Base-by-base conservation (phyloP, 2,888 invertebrate species). In the Drosophila seclusa region DNA sequence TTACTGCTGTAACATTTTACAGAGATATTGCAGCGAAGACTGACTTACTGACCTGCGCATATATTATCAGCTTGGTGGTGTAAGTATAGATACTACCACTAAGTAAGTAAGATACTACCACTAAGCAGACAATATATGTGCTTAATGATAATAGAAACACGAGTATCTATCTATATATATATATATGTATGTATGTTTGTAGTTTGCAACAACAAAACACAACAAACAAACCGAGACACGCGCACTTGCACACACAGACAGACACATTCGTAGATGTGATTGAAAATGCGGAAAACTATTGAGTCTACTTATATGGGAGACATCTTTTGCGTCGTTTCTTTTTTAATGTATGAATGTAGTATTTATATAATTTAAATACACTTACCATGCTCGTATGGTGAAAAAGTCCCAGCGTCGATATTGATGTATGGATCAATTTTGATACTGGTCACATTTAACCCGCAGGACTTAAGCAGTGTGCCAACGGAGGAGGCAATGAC, bases 381-480 rank as follows among this genome's bases (percentile, higher is more conserved):
- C 94, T 94, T 94, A 98, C 99, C 99, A 93, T 99, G 99, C 92
- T 99, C 99, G 91, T 98, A 99, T 0, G 99, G 99, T 13, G 99
- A 99, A 94, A 99, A 99, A 29, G 99, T 99, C 71, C 99, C 99
- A 78, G 99, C 99, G 93, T 99, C 99, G 74, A 99, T 98, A 94
- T 99, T 99, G 80, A 99, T 98, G 92, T 99, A 99, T 0, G 99
- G 99, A 94, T 99, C 99, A 92, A 99, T 99, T 95, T 99, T 99
- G 91, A 99, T 99, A 52, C 99, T 98, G 65, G 99, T 99, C 63
- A 99, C 99, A 93, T 97, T 96, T 80, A 99, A 96, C 36, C 98
- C 98, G 92, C 98, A 98, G 89, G 98, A 97, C 94, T 99, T 99
- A 42, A 99, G 94, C 91, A 99, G 96, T 45, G 98, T 98, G 54